These are phyloP conservation scores for Caenorhabditis sp. DNA, from an alignment of 2,888 invertebrate species.

Conservation along the genomic window DNA sequence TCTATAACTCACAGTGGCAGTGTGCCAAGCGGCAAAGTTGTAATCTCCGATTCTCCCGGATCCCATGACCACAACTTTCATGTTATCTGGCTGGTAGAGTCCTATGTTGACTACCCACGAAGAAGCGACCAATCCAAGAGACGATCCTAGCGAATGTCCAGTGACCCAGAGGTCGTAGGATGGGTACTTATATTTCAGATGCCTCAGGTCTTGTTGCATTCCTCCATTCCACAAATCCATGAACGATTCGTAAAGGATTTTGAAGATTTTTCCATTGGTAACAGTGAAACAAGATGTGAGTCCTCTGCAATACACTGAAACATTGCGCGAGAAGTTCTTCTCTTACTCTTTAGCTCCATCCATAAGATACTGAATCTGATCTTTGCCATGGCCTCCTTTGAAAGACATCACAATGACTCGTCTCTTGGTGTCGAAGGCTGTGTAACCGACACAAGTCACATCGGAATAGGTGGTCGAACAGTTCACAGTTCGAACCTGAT, in stretches of 20 bases:
- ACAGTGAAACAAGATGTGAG: conserved; percentile 26
- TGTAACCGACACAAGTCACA: conserved; percentile 50
- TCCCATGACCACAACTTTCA: conserved; percentile 49
- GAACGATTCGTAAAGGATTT: conserved; percentile 42
- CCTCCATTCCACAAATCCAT: conserved; percentile 49
- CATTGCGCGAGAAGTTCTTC: background rate
- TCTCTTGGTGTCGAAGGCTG: conserved; percentile 31
- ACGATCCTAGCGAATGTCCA: conserved; percentile 45
- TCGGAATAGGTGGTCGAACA: conserved; percentile 31
- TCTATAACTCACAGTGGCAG: conserved; percentile 20
- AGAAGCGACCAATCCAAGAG: conserved; percentile 30
- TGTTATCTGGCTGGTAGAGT: conserved; percentile 30
- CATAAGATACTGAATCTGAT: conserved; percentile 24
- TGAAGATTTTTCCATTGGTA: conserved; percentile 38
- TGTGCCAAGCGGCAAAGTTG: conserved; percentile 33
- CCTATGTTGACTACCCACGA: conserved; percentile 34
- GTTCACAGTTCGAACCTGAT: conserved; percentile 16
- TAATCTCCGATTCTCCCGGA: conserved; percentile 24
- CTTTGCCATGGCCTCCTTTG: conserved; percentile 47
- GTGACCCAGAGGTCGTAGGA: conserved; percentile 45
- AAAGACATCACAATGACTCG: conserved; percentile 43
- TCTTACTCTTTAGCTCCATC: conserved; percentile 24
- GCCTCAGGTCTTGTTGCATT: conserved; percentile 32
- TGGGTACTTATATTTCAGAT: conserved; percentile 38
- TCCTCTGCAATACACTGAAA: conserved; percentile 44